A percentile compares a stretch with the other conserved stretches of the same genome.
phyloP scores from a whole-genome alignment of 2,797 vertebrate species.

The Oreochromis mossambicus region DNA sequence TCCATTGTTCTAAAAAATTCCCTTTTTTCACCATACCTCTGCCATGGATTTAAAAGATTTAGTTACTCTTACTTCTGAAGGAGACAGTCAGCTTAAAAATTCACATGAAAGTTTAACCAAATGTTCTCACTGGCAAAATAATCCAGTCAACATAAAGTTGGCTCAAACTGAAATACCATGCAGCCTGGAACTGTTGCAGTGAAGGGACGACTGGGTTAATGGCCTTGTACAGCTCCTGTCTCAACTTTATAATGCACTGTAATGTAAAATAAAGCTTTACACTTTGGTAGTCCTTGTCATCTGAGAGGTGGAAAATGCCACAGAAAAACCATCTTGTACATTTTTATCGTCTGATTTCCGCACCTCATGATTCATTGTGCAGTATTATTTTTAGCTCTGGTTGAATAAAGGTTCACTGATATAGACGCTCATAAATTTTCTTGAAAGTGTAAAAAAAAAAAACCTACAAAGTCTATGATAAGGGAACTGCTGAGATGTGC shows the following conservation, averaged over 20 bases:
- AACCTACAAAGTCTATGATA: background rate
- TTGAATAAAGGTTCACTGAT: background rate
- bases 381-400: slow-evolving; percentile 11
- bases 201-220: slow-evolving; percentile 32
- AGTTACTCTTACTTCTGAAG: background rate
- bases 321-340: background rate
- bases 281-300: background rate
- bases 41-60: background rate
- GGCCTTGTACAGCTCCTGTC: background rate
- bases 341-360: slow-evolving; percentile 5
- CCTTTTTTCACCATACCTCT: background rate
- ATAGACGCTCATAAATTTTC: slow-evolving; percentile 3
- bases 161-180: background rate
- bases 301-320: slow-evolving; percentile 3
- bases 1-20: background rate
- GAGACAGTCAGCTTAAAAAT: background rate
- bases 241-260: slow-evolving; percentile 32
- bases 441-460: background rate
- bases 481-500: background rate
- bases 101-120: slow-evolving; percentile 3
- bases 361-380: slow-evolving; percentile 11
- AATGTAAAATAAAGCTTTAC: slow-evolving; percentile 3
- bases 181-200: slow-evolving; percentile 16
- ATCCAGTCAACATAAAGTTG: slow-evolving; percentile 3
- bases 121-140: background rate